Percentiles rank a stretch among this genome's conserved stretches.
Evolutionary conservation across 1,140 invertebrate genomes (phyloP).

Genomic region (Portunus trituberculatus): DNA sequence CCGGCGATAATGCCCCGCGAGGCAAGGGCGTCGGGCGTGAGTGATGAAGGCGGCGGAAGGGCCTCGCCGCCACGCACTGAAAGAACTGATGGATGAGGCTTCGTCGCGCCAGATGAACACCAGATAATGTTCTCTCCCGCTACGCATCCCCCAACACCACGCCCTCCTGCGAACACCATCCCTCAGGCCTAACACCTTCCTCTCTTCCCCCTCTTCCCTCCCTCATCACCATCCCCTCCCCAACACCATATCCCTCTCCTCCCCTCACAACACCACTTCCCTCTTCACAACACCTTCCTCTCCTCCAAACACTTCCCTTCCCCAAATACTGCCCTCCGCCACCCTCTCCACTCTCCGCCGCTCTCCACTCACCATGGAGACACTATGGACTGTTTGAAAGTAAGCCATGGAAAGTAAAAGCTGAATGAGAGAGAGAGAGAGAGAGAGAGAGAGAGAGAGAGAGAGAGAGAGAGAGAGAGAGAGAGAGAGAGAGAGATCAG

Average conservation of each 20-base stretch:
- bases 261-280: too few relatives aligned
- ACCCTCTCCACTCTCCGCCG: too few relatives aligned
- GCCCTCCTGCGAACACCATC: background rate
- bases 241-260: too few relatives aligned
- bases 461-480: slow-evolving; percentile 32
- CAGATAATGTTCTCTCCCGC: background rate
- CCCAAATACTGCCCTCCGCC: too few relatives aligned
- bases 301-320: too few relatives aligned
- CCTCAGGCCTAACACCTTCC: background rate
- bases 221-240: background rate
- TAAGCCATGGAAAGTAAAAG: background rate
- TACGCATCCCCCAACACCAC: background rate
- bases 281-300: too few relatives aligned
- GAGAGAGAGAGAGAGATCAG: background rate
- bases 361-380: too few relatives aligned
- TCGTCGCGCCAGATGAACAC: background rate
- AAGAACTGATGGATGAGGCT: slow-evolving; percentile 21
- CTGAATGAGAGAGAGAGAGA: background rate
- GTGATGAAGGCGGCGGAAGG: background rate
- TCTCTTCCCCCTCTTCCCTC: background rate
- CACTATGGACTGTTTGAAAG: too few relatives aligned
- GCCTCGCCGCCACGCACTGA: background rate
- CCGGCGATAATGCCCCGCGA: background rate
- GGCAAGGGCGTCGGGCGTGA: background rate
- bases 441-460: slow-evolving; percentile 28